Evolutionary conservation across 2,797 vertebrate genomes (phyloP), one percentile per base, ranked within the genome.

Genomic region (Cyprinodon diabolis): DNA sequence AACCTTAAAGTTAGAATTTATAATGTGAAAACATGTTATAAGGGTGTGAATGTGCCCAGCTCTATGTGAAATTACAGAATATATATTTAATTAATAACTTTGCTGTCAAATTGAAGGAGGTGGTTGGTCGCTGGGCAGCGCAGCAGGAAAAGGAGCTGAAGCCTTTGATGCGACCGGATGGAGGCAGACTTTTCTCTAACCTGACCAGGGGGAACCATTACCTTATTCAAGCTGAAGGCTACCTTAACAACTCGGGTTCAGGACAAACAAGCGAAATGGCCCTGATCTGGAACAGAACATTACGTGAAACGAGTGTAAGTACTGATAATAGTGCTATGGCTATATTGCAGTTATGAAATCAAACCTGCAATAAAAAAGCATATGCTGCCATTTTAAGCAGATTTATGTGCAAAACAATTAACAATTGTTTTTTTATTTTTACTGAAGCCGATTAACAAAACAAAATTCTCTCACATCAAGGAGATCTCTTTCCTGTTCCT

Each of bases 401-500:
- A 51, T 49, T 66, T 75, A 9, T 51, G 2, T 4, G 47, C 17
- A 65, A 0, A 40, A 10, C 11, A 13, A 77, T 13, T 72, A 77
- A 82, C 11, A n/a, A 48, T 45, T 15, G 4, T 21, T 48, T 69
- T 1, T 54, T 5, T 72, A 10, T 0, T 69, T 1, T 71, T 51
- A 47, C 9, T 65, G 68, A 69, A 54, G 25, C 23, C 52, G 10
- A 49, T 49, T 14, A 8, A 68, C 49, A 62, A 75, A 21, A 7
- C 43, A 14, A 49, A 68, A 70, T 49, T 30, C 58, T n/a, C 45
- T 74, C 45, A 23, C 23, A 66, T 78, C 0, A 65, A 97, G 97
- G 97, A 97, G 92, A 98, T 98, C 87, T 97, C 96, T 51, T 97
- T 97, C 92, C 93, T 98, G 55, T 98, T 98, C 85, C 77, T 97